Conservation (phyloP, 2,113 vertebrate genomes). For the Dipodomys stephensi region DNA sequence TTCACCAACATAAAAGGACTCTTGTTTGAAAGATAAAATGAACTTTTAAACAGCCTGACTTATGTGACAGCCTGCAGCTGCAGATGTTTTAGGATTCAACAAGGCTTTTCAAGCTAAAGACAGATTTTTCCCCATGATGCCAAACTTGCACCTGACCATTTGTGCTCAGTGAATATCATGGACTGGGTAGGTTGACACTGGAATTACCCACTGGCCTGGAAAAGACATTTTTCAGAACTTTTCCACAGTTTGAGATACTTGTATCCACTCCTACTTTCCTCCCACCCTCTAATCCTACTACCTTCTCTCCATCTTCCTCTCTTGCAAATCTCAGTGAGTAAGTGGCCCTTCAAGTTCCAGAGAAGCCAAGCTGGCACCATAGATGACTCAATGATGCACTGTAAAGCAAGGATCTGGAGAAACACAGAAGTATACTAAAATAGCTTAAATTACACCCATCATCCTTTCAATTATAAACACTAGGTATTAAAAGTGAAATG, state of each 20-base stretch:
- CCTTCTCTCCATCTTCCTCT: not conserved
- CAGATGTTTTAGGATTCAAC: not conserved
- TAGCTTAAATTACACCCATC: not conserved
- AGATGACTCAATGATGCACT: not conserved
- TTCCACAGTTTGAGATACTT: not conserved
- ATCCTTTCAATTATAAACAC: not conserved
- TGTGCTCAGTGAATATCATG: not conserved
- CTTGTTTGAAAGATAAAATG: not conserved
- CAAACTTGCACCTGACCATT: not conserved
- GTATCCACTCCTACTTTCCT: not conserved
- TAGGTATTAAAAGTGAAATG: not conserved
- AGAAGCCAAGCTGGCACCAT: not conserved
- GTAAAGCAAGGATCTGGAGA: not conserved
- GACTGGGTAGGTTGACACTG: not conserved
- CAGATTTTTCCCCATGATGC: not conserved
- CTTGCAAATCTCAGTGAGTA: not conserved
- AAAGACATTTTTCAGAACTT: not conserved
- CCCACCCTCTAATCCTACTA: not conserved
- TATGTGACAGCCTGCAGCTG: accelerated
- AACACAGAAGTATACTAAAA: not conserved
- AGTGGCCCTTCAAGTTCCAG: not conserved
- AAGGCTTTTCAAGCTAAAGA: not conserved
- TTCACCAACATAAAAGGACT: not conserved
- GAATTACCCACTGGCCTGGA: not conserved
- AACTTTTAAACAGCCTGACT: not conserved